These are phyloP conservation scores for Scrobipalpa atriplicella DNA, from an alignment of 2,888 invertebrate genomes.

Conservation along the genomic window DNA sequence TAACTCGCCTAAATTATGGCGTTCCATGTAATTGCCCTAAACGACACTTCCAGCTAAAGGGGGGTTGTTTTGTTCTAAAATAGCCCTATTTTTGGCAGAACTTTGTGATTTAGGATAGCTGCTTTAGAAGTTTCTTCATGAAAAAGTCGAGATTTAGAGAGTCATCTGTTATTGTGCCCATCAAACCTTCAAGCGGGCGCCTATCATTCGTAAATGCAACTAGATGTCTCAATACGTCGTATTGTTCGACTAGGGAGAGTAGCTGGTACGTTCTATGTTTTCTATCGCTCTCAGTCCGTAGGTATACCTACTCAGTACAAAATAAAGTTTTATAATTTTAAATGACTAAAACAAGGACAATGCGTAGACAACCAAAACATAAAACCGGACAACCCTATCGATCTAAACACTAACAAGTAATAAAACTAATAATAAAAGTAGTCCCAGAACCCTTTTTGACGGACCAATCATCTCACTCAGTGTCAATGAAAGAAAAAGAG, in stretches of 20 bases:
- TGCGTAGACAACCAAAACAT: neutral
- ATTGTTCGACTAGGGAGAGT: no score
- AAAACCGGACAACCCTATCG: neutral
- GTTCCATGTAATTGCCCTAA: conserved; percentile 67
- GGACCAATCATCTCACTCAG: conserved; percentile 41
- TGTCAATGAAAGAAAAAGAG: conserved; percentile 49
- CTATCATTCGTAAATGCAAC: no score
- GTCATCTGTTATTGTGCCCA: no score
- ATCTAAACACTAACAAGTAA: neutral
- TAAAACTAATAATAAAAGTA: conserved; percentile 10
- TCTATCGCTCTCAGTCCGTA: no score
- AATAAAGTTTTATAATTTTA: no score
- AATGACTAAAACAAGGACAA: no score
- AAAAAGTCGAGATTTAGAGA: neutral
- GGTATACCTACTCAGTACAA: no score
- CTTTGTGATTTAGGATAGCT: conserved; percentile 7
- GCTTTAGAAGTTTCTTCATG: neutral
- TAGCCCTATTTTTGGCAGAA: neutral
- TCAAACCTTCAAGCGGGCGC: no score
- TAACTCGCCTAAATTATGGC: conserved; percentile 69
- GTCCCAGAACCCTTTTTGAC: conserved; percentile 21
- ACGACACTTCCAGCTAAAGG: conserved; percentile 48
- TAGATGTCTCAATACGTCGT: no score
- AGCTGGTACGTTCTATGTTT: no score
- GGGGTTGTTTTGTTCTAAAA: conserved; percentile 6